Conservation (phyloP, 2,113 vertebrate genomes). For the Athene cunicularia region DNA sequence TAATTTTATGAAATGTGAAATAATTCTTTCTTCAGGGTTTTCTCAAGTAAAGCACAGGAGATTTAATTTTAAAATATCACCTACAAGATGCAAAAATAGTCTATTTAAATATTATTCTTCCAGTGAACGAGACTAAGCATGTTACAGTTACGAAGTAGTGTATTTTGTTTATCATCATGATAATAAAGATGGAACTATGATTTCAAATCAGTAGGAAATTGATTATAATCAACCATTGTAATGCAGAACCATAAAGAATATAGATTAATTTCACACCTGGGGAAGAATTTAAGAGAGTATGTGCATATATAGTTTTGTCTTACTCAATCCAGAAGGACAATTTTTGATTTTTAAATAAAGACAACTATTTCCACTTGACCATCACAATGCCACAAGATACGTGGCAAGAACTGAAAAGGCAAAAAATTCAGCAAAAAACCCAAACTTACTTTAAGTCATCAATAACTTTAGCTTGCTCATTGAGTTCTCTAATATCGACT, state of each 20-base stretch:
- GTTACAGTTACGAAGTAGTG: neutral
- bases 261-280: neutral
- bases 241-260: neutral
- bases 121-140: neutral
- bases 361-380: neutral
- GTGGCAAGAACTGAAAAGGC: neutral
- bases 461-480: slow-evolving; percentile 98
- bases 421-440: neutral
- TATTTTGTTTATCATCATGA: neutral
- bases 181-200: neutral
- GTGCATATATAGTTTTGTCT: neutral
- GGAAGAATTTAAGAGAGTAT: neutral
- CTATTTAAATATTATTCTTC: neutral
- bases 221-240: neutral
- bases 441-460: slow-evolving; percentile 94
- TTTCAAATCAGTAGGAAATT: neutral
- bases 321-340: neutral
- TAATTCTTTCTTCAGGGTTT: neutral
- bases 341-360: neutral
- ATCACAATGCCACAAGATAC: neutral
- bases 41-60: neutral
- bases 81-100: neutral
- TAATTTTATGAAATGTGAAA: neutral
- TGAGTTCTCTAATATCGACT: slow-evolving; percentile 95
- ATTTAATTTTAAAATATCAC: neutral